phyloP scores from a whole-genome alignment of 2,797 vertebrate species.

The Tarsius wallacei region DNA sequence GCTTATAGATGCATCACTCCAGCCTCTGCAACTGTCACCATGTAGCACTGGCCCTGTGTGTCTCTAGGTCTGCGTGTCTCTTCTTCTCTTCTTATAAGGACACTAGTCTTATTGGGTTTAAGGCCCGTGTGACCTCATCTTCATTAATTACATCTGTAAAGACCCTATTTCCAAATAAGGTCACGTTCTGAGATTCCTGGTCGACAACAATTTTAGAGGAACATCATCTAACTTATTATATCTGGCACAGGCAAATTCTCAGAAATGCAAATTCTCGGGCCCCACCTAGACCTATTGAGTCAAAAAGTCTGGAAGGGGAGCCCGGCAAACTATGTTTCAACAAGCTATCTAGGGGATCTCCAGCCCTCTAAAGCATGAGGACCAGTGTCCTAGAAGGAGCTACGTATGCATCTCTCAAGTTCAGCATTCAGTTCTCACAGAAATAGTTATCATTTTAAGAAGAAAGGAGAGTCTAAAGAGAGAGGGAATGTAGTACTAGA shows the following conservation, averaged over 20 bases:
- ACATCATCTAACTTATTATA: not conserved
- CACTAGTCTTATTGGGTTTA: not conserved
- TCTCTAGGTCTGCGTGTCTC: not conserved
- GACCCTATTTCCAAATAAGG: not conserved
- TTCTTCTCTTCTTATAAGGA: not conserved
- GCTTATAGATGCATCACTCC: not conserved
- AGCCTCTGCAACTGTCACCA: accelerated
- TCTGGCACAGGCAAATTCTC: not conserved
- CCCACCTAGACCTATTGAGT: not conserved
- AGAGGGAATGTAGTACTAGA: not conserved
- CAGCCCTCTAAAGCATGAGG: not conserved
- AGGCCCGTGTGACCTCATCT: not conserved
- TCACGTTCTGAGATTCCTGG: not conserved
- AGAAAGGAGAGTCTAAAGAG: not conserved
- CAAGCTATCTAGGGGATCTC: not conserved
- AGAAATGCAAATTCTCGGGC: not conserved
- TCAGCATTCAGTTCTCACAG: not conserved
- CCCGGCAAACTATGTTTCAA: not conserved
- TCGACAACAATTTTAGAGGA: not conserved
- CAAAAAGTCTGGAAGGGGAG: not conserved
- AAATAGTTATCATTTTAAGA: not conserved
- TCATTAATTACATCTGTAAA: not conserved
- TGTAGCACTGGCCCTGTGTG: not conserved
- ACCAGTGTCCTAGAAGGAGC: not conserved
- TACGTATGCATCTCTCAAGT: not conserved